phyloP scores from a whole-genome alignment of 2,888 invertebrate species.

The Atrina japonica region DNA sequence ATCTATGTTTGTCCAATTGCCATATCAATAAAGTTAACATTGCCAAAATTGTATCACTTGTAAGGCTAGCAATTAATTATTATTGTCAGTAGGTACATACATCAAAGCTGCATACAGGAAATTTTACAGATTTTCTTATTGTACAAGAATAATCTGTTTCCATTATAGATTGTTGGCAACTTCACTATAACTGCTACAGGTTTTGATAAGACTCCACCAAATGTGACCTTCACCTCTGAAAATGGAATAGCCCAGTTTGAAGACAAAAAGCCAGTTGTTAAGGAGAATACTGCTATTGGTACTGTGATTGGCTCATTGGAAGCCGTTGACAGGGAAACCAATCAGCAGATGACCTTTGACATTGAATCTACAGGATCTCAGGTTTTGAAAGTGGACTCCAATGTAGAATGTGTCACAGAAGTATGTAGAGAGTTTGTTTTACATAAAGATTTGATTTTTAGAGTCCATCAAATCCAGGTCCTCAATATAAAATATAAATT shows the following conservation, averaged over 20 bases:
- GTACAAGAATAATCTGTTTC: too few species aligned
- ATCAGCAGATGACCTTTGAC: conserved; percentile 44
- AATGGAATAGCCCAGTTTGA: conserved; percentile 21
- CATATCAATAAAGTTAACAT: too few species aligned
- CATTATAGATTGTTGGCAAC: conserved; percentile 39
- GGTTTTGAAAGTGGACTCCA: conserved; percentile 21
- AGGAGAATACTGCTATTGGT: conserved; percentile 39
- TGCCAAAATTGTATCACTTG: too few species aligned
- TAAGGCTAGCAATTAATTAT: too few species aligned
- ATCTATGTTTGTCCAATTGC: too few species aligned
- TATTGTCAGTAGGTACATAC: too few species aligned
- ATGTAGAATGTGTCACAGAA: conserved; percentile 35
- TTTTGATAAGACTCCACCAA: conserved; percentile 41
- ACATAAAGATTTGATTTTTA: too few species aligned
- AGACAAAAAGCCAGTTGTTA: conserved; percentile 35
- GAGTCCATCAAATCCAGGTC: too few species aligned
- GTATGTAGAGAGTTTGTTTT: too few species aligned
- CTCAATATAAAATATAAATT: too few species aligned
- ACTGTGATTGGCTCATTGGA: conserved; percentile 45
- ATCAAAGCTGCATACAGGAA: too few species aligned
- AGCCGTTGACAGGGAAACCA: conserved; percentile 41
- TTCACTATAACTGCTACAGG: conserved; percentile 50
- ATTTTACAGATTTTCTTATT: too few species aligned
- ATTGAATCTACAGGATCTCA: conserved; percentile 36
- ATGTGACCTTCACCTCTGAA: conserved; percentile 42